Conservation (phyloP, 2,113 vertebrate genomes). For the Clarias macrocephalus region DNA sequence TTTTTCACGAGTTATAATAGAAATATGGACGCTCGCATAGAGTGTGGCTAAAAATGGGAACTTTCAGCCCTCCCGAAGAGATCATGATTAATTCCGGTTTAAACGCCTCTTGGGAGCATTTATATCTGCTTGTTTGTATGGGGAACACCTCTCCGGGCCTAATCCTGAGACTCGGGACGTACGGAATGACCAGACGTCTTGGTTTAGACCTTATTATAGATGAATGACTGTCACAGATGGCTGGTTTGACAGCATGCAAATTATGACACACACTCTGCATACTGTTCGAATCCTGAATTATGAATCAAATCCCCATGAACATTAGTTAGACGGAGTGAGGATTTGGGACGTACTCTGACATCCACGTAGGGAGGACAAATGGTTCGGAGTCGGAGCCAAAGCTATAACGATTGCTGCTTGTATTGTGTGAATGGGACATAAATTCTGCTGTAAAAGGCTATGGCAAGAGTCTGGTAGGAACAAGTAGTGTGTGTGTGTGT, state of each 20-base stretch:
- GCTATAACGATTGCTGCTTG: constrained; percentile 43
- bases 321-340: constrained; percentile 21
- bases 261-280: constrained; percentile 13
- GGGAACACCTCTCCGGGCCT: not conserved
- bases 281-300: constrained; percentile 24
- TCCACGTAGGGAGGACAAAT: constrained; percentile 39
- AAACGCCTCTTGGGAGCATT: not conserved
- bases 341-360: constrained; percentile 8
- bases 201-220: constrained; percentile 22
- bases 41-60: not conserved
- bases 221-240: constrained; percentile 27
- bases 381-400: constrained; percentile 32
- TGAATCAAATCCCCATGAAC: constrained; percentile 11
- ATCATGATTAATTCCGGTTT: not conserved
- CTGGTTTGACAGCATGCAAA: constrained; percentile 21
- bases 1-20: not conserved
- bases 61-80: not conserved
- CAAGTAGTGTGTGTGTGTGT: constrained; percentile 31
- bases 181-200: constrained; percentile 3
- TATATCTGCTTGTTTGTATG: not conserved
- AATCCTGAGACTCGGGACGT: not conserved
- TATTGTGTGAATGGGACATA: constrained; percentile 47
- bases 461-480: constrained; percentile 42
- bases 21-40: not conserved
- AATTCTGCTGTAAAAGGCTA: constrained; percentile 42